Evolutionary conservation across 37 sponge, comb jelly and placozoan genomes (phyloP).

Genomic region (Petrosia ficiformis): DNA sequence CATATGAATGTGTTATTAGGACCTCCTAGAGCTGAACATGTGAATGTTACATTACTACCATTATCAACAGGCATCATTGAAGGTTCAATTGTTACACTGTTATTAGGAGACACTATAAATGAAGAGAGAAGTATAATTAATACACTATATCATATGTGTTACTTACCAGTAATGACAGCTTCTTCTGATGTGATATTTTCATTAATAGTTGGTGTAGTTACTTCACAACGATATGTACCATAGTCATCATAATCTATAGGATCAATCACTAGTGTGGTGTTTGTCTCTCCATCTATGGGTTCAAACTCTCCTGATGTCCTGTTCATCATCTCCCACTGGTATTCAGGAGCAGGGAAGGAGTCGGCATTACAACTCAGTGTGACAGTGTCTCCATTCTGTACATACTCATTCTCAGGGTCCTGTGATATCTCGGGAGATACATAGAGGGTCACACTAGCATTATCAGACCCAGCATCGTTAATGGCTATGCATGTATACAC

Average conservation of each 20-base stretch:
- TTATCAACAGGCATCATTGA: not conserved
- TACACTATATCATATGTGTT: not conserved
- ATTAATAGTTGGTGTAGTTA: not conserved
- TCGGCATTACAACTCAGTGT: constrained; percentile 17
- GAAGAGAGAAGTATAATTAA: too few species aligned
- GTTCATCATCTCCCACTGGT: constrained; percentile 8
- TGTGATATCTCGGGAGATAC: constrained; percentile 11
- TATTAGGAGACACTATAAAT: constrained; percentile 45
- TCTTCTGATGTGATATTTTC: not conserved
- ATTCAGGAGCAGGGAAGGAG: constrained; percentile 16
- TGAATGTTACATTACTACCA: constrained; percentile 8
- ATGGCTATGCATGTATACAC: constrained; percentile 51
- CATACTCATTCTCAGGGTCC: not conserved
- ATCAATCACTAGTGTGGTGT: not conserved
- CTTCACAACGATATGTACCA: constrained; percentile 9
- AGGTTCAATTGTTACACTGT: constrained; percentile 14
- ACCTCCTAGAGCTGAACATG: constrained; percentile 56
- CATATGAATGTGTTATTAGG: constrained; percentile 55
- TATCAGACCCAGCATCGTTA: constrained; percentile 59
- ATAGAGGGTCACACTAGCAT: constrained; percentile 9
- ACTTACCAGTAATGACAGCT: constrained; percentile 17
- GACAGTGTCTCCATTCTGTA: not conserved
- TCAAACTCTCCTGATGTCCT: not conserved
- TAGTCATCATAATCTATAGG: not conserved
- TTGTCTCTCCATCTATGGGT: not conserved